Base-by-base conservation (phyloP, 1,140 invertebrate genomes). In the Drosophila athabasca region DNA sequence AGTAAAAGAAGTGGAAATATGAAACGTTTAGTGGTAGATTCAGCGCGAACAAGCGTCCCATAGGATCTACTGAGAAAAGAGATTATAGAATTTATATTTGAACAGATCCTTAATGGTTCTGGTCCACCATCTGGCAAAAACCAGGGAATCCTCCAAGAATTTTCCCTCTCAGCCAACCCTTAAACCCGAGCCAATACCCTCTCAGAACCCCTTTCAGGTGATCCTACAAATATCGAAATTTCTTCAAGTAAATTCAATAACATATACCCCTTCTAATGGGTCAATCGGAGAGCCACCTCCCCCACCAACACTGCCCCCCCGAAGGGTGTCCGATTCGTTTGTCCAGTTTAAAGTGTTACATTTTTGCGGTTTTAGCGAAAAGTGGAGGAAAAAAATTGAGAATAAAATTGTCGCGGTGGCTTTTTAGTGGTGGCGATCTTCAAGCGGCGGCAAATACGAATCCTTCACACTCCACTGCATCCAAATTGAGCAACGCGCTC, bases 381-480 rank as follows among this genome's bases (percentile, higher is more conserved):
- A 35, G 26, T 44, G 55, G 62, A 50, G 48, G 44, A 35, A 61
- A 50, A 52, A 41, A 62, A 53, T 52, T 62, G 54, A 29, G 61
- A 52, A 74, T 66, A 59, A 69, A 76, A 75, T 68, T 76, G 74
- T 76, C 67, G 65, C 74, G 82, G 74, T 68, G 61, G 49, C 59
- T 75, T 76, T 67, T 72, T 76, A 71, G 62, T 62, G 62, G 84
- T 76, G 79, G 74, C 79, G 76, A 85, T 87, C 83, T 83, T 87
- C 54, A 88, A 88, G 75, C 75, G 62, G n/a, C 41, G 62, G 11
- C 52, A 80, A 79, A 76, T 76, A 72, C 59, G 77, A 81, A 90
- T 85, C 85, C 85, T 90, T 90, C 85, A 90, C 85, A 90, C 67
- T 90, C 79, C 62, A 85, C 49, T 90, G 85, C 74, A 68, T 68